A percentile compares a stretch with the other conserved stretches of the same genome.
These are phyloP conservation scores for Notospermus geniculatus DNA, from an alignment of 1,140 invertebrate genomes.

Conservation along the genomic window DNA sequence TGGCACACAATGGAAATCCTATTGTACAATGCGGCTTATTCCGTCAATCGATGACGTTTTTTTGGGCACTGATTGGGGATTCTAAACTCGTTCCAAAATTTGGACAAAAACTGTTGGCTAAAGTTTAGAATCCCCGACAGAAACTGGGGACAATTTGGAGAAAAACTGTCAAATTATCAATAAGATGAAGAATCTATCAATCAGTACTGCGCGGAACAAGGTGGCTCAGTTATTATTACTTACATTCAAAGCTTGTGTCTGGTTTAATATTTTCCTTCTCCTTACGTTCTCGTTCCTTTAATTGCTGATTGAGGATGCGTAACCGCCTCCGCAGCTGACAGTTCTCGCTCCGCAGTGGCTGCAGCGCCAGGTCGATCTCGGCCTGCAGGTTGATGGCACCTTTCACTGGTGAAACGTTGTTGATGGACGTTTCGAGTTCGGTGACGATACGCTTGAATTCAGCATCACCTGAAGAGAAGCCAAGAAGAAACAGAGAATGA, in stretches of 20 bases:
- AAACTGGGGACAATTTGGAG: too few species aligned
- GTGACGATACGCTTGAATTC: conserved; percentile 31
- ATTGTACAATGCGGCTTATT: too few species aligned
- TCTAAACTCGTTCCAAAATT: too few species aligned
- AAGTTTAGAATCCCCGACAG: too few species aligned
- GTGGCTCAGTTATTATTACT: conserved; percentile 11
- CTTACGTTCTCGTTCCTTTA: conserved; percentile 35
- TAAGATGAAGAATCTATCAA: too few species aligned
- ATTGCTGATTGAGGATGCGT: conserved; percentile 35
- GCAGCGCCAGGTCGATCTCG: conserved; percentile 39
- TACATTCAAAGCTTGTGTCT: conserved; percentile 35
- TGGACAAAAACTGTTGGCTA: too few species aligned
- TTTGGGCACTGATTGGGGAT: too few species aligned
- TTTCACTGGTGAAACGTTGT: conserved; percentile 32
- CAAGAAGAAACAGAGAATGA: too few species aligned
- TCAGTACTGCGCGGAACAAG: too few species aligned
- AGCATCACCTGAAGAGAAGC: conserved; percentile 34
- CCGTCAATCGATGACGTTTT: too few species aligned
- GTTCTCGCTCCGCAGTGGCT: conserved; percentile 41
- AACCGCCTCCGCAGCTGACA: conserved; percentile 37
- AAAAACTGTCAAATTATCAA: too few species aligned
- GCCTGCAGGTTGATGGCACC: conserved; percentile 37
- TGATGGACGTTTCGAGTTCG: conserved; percentile 32
- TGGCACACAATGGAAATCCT: too few species aligned
- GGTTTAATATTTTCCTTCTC: conserved; percentile 25